A percentile compares a stretch with the other conserved stretches of the same genome.
These are phyloP conservation scores for Sebastes kiyomatsui DNA, from an alignment of 2,797 vertebrate genomes.

Conservation along the genomic window DNA sequence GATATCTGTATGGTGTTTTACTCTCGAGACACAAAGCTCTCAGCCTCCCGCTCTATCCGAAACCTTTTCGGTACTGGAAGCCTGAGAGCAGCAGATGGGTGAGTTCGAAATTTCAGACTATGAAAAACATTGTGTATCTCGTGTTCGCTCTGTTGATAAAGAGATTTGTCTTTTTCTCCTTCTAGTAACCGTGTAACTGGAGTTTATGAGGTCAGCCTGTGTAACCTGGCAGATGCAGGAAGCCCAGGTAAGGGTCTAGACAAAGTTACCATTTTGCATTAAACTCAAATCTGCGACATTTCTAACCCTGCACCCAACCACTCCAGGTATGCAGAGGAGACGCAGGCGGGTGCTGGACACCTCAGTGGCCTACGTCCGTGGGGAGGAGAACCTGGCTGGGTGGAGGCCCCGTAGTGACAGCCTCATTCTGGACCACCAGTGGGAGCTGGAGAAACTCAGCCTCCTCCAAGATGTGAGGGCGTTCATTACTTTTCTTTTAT, in stretches of 20 bases:
- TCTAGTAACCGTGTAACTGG: constrained; percentile 94
- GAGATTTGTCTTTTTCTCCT: not conserved
- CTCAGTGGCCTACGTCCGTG: constrained; percentile 93
- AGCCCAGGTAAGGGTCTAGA: constrained; percentile 88
- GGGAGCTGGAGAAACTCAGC: constrained; percentile 98
- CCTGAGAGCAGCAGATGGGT: constrained; percentile 92
- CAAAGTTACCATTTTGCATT: not conserved
- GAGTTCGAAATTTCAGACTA: constrained; percentile 20
- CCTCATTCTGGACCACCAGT: constrained; percentile 96
- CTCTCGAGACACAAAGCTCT: constrained; percentile 94
- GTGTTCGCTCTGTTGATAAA: not conserved
- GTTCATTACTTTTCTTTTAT: not conserved
- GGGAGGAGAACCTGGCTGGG: constrained; percentile 96
- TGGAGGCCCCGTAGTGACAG: constrained; percentile 97
- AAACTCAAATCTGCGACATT: not conserved
- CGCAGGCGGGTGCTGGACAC: constrained; percentile 95
- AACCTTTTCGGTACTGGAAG: constrained; percentile 94
- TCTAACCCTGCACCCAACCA: constrained; percentile 8
- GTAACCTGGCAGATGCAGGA: constrained; percentile 90
- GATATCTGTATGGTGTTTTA: constrained; percentile 99
- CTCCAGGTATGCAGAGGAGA: constrained; percentile 93
- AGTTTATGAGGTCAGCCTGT: constrained; percentile 95
- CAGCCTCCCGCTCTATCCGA: constrained; percentile 92
- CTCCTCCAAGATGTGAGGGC: constrained; percentile 90
- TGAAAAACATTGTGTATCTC: not conserved